Evolutionary conservation across 2,113 vertebrate species (phyloP), one percentile per base, ranked within the genome.

Genomic region (Tonatia bakeri): DNA sequence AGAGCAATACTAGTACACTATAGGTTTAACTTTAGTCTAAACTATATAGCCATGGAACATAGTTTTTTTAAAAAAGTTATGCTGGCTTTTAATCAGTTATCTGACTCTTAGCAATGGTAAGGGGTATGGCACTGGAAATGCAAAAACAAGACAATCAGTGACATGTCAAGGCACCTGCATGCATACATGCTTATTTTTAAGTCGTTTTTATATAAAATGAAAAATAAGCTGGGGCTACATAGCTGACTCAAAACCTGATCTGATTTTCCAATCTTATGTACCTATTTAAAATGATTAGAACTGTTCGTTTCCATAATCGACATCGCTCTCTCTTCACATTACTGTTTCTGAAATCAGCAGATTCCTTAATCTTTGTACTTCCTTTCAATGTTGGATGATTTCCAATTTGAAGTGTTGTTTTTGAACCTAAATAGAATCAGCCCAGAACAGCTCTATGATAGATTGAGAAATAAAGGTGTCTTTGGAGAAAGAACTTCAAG

Each of bases 321-420:
- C 61, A 43, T 59, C 90, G 77, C 67, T 96, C 75, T 89, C 73
- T 94, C 64, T 87, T 75, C n/a, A 92, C 22, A 67, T 85, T 90
- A 82, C 87, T 56, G 73, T 96, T 96, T 97, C 54, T 76, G 40
- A 96, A 93, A 94, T 92, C 85, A 95, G 92, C 77, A 52, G 86
- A 92, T 94, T 92, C 92, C 69, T 72, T 83, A 59, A 92, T 94
- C 88, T 94, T 90, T 67, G 54, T 79, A 86, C 67, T 88, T 75
- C 88, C 89, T 92, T 82, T 95, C 94, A 40, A 0, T 91, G 56
- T 93, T 97, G 94, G 93, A 89, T 94, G 67, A 85, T 92, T 97
- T 95, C 95, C 97, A 97, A 65, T 94, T 76, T 73, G 56, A 97
- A 96, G 89, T 96, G 95, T 94, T 96, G 83, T 96, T 97, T 95